Conservation (phyloP, 2,797 vertebrate genomes). For the Stomatorhinus walkeri region DNA sequence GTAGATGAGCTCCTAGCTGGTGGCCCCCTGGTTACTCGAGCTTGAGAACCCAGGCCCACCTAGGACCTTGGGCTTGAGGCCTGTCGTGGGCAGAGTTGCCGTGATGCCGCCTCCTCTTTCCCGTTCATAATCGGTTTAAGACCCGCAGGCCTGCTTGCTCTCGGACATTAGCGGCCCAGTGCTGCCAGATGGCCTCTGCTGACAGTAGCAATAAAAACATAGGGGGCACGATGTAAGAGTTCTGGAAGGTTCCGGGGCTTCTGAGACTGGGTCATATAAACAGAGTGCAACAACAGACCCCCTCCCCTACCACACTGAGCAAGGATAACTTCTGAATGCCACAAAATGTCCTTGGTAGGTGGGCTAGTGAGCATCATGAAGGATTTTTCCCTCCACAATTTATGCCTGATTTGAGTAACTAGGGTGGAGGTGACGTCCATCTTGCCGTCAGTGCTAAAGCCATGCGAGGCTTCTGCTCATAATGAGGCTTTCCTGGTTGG, state of each 20-base stretch:
- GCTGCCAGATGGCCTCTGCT: neutral
- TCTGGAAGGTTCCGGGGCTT: neutral
- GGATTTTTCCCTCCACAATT: neutral
- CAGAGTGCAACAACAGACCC: neutral
- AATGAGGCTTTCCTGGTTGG: neutral
- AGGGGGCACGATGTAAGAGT: neutral
- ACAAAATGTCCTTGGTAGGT: neutral
- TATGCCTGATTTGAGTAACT: neutral
- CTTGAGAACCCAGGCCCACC: neutral
- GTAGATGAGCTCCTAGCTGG: neutral
- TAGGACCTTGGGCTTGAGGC: neutral
- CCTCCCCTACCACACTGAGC: neutral
- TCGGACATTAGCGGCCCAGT: neutral
- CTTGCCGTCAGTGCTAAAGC: neutral
- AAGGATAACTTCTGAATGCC: neutral
- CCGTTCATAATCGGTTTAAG: neutral
- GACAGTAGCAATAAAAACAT: neutral
- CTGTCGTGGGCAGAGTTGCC: neutral
- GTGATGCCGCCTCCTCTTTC: neutral
- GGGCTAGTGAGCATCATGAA: neutral
- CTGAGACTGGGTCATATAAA: neutral
- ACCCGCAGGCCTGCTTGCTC: neutral
- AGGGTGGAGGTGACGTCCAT: neutral
- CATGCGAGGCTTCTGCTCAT: neutral
- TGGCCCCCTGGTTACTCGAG: neutral